Conservation (phyloP, 2,113 vertebrate species). For the Myodes glareolus region DNA sequence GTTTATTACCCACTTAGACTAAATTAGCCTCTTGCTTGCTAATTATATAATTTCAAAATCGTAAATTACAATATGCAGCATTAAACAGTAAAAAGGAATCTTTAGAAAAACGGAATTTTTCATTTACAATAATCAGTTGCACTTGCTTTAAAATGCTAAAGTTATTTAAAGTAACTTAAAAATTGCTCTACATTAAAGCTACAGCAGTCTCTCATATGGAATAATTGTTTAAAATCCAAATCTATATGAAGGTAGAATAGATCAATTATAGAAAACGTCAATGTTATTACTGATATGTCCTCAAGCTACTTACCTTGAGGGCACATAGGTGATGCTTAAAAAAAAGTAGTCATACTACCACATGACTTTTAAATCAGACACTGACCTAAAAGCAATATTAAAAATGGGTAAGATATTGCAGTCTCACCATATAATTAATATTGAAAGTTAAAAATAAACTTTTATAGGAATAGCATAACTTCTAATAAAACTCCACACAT, state of each 20-base stretch:
- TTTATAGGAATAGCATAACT: background rate
- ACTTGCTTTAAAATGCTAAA: conserved; percentile 44
- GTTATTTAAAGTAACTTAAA: conserved; percentile 40
- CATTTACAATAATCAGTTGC: conserved; percentile 49
- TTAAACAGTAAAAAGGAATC: conserved; percentile 44
- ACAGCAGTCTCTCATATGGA: background rate
- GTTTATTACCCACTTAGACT: conserved; percentile 48
- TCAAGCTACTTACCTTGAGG: conserved; percentile 40
- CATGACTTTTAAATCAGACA: conserved; percentile 30
- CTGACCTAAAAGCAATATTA: conserved; percentile 31
- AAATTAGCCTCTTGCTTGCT: conserved; percentile 56
- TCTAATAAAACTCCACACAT: conserved; percentile 27
- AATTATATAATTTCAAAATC: conserved; percentile 65
- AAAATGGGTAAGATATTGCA: background rate
- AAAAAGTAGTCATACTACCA: background rate
- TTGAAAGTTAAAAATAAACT: conserved; percentile 13
- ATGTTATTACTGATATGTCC: background rate
- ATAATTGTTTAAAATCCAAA: conserved; percentile 38
- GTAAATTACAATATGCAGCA: conserved; percentile 49
- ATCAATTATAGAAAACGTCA: background rate
- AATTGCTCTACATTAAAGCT: conserved; percentile 7
- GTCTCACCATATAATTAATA: conserved; percentile 43
- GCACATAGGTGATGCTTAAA: background rate
- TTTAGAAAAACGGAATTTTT: conserved; percentile 52
- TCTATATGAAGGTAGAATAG: conserved; percentile 31